Evolutionary conservation across 2,113 vertebrate genomes (phyloP), one percentile per base, ranked within the genome.

Genomic region (Piaya cayana): DNA sequence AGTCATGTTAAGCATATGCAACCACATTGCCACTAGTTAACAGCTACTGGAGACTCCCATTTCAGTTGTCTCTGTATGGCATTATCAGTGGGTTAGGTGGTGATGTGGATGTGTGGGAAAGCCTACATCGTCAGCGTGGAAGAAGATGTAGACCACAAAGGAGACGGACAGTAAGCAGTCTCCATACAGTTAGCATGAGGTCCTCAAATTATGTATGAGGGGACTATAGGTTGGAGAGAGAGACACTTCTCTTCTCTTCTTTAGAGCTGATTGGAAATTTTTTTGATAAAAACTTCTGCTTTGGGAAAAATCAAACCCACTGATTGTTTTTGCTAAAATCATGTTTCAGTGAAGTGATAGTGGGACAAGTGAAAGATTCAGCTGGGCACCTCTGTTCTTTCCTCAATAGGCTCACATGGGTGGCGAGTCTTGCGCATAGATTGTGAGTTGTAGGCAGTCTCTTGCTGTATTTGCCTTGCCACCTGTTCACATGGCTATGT

Each of bases 1-100:
- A 77, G 42, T 42, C 2, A 0, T 36, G 22, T 7, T 62, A 32
- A 45, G 42, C 1, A 0, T 47, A 2, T 11, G 4, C 27, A 43
- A 50, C 78, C 21, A n/a, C 62, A 8, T 39, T 67, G 36, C 29
- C 29, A 30, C 14, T 42, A 45, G 17, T 22, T 78, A 49, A 22
- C 6, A 5, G 63, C 71, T n/a, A 68, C n/a, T 25, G 39, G 42
- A 18, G 27, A 10, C 45, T 26, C 76, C 39, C 39, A 8, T 63
- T 64, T 81, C 52, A 75, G 30, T 71, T 18, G 6, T 12, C 29
- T 78, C 55, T 39, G 11, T 21, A 12, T 52, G 69, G 62, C 26
- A 17, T 71, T 37, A 32, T 29, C 20, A 21, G 15, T 80, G 60
- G 13, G n/a, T 52, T 78, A 27, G 15, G 16, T 65, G 27, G 19